Evolutionary conservation across 2,797 vertebrate genomes (phyloP), one percentile per base, ranked within the genome.

Genomic region (Peromyscus attwateri): DNA sequence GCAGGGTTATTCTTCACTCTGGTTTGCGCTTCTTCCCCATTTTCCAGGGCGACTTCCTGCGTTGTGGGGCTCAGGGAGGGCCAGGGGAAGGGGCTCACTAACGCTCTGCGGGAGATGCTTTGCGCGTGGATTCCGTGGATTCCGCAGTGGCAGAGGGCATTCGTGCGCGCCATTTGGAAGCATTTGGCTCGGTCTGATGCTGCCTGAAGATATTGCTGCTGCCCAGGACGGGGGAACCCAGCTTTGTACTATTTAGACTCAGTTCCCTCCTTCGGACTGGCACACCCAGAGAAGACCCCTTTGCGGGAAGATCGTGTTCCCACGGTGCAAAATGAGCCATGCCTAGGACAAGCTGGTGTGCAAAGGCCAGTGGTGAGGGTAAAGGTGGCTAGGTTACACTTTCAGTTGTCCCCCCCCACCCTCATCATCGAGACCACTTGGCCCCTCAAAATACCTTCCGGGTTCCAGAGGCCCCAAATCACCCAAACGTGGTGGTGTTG

Each of bases 161-260:
- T 92, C 92, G 97, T 83, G 97, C 88, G 97, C 89, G 91, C 94
- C 92, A 21, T 73, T 84, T 85, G 90, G 81, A 97, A 95, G 96
- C 87, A 46, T 84, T 82, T 92, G 97, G 95, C 82, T 71, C 71
- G 1, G 49, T 16, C 1, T 4, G 68, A 17, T 89, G n/a, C 91
- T 23, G 34, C 43, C 11, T 21, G 34, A 8, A 10, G 19, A 3
- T 11, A 12, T n/a, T 76, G 52, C 31, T 25, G n/a, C 3, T 7
- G 14, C 12, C 73, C 73, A 14, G 57, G 87, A 6, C 37, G 11
- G 37, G 40, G 31, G 27, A 25, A 40, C 37, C 68, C 64, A 52
- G 40, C 40, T 75, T 91, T 70, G 68, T 37, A 70, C 68, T 70
- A 8, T 70, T 70, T 70, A 70, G 68, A 70, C 68, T n/a, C 68